phyloP scores from a whole-genome alignment of 2,888 invertebrate genomes.

The Polymixis flavicincta region DNA sequence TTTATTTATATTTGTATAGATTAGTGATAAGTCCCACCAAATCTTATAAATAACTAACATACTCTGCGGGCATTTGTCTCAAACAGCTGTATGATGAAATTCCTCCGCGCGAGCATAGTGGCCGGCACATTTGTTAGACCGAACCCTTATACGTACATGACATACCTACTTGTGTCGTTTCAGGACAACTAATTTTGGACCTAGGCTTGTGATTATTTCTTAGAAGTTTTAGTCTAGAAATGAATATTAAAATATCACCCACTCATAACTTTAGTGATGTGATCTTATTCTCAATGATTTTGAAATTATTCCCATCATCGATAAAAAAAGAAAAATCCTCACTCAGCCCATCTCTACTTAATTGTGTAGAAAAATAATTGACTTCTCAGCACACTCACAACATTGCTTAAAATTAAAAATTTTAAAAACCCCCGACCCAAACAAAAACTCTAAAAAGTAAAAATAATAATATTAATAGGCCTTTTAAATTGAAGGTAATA shows the following conservation, averaged over 20 bases:
- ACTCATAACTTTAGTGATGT: no score
- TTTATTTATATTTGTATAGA: no score
- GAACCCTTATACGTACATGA: constrained; percentile 13
- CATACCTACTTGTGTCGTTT: constrained; percentile 15
- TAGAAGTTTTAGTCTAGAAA: background rate
- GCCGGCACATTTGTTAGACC: constrained; percentile 30
- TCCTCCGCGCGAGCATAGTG: constrained; percentile 42
- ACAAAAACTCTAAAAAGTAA: no score
- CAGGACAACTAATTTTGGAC: constrained; percentile 9
- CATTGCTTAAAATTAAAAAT: background rate
- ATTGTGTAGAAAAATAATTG: background rate
- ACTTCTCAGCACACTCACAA: background rate
- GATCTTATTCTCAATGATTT: no score
- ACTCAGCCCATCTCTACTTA: no score
- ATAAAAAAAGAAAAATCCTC: no score
- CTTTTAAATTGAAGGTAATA: no score
- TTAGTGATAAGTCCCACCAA: constrained; percentile 13
- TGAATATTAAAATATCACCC: no score
- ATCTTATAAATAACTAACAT: constrained; percentile 55
- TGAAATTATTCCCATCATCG: no score
- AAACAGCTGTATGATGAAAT: constrained; percentile 55
- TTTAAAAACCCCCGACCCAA: no score
- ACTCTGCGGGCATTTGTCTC: constrained; percentile 48
- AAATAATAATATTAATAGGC: no score
- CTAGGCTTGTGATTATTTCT: constrained; percentile 21